Evolutionary conservation across 2,113 vertebrate species (phyloP), one percentile per base, ranked within the genome.

Genomic region (Tor tambroides): DNA sequence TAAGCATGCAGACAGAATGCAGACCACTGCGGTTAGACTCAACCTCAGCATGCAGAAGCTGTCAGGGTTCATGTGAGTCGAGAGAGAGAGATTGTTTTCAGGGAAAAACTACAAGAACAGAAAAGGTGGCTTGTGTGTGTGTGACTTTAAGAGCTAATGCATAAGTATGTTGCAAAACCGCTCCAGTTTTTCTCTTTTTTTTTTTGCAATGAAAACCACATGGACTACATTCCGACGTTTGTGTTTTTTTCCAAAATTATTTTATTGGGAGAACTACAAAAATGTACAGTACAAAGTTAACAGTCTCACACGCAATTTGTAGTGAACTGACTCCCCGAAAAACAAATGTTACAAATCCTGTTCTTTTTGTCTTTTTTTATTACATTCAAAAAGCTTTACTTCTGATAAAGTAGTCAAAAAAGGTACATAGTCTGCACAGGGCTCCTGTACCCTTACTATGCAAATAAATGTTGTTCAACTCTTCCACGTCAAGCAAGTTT

Each of bases 181-280:
- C 28, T 67, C 43, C 41, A 43, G 43, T 46, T 46, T 46, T 35
- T 6, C 6, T 35, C 6, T 35, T 46, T 35, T 6, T 35, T 35
- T 35, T 35, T 46, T 46, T 43, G 1, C 54, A 86, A 80, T 59
- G 75, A 83, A 67, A 26, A 83, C 78, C 78, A 88, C 76, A 83
- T 51, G 67, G 65, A 54, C 26, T 54, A 85, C 32, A 86, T 38
- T 86, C 79, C 54, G 49, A 15, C 0, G 15, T 69, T 6, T 63
- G 49, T 26, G 5, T 28, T 67, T 80, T 86, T 92, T 94, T 93
- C 87, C 87, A 94, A 94, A 93, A 93, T 92, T 75, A 90, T 95
- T 98, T 99, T 98, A 98, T 98, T 98, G 97, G 97, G 97, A 97
- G 96, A 99, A 97, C 97, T 98, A 99, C 96, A 98, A 98, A 98